These are phyloP conservation scores for Drosophila multiciliata DNA, from an alignment of 2,888 invertebrate genomes.

Conservation along the genomic window DNA sequence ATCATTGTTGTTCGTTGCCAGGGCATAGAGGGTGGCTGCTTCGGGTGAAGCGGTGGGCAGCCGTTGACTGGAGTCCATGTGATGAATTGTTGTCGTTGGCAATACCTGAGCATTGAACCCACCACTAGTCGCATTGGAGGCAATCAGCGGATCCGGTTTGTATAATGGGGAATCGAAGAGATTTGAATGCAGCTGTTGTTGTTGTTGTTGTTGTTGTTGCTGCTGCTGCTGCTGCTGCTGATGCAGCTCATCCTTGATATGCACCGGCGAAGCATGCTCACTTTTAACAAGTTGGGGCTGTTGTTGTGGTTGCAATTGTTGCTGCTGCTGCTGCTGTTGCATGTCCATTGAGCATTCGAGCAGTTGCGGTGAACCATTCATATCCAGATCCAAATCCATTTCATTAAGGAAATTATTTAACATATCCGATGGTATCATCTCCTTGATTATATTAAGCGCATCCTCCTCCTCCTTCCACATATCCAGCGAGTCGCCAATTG, in stretches of 20 bases:
- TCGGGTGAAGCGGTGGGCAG: constrained; percentile 43
- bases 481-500: constrained; percentile 78
- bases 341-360: constrained; percentile 64
- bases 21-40: constrained; percentile 59
- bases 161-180: constrained; percentile 60
- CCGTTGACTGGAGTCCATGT: constrained; percentile 58
- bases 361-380: constrained; percentile 52
- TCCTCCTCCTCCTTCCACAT: constrained; percentile 83
- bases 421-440: constrained; percentile 83
- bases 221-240: constrained; percentile 3
- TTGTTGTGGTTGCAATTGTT: constrained; percentile 27
- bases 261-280: constrained; percentile 65
- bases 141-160: constrained; percentile 81
- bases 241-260: constrained; percentile 69
- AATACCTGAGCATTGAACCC: constrained; percentile 42
- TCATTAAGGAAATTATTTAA: constrained; percentile 82
- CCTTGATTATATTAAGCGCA: constrained; percentile 83
- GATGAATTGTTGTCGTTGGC: constrained; percentile 69
- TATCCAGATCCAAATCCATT: constrained; percentile 78
- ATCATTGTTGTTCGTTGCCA: constrained; percentile 38
- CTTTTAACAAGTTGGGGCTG: constrained; percentile 50
- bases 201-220: neutral
- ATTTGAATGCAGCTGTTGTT: constrained; percentile 44
- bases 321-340: constrained; percentile 37
- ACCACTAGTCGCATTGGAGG: constrained; percentile 59